Conservation (phyloP, 2,888 invertebrate genomes). For the Andrena trimmerana region DNA sequence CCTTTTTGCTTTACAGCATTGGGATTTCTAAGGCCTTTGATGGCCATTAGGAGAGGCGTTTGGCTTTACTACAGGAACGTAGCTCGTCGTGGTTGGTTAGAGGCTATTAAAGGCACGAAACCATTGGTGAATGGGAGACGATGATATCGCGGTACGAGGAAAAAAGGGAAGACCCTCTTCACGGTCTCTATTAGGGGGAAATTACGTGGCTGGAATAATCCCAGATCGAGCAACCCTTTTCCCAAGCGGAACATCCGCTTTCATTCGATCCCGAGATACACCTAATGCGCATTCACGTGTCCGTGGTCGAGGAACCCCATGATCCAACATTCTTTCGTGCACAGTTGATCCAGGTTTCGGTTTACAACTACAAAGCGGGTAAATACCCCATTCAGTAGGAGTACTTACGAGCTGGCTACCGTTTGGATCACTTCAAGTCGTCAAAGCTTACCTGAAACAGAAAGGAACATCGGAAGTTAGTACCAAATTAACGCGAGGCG, state of each 20-base stretch:
- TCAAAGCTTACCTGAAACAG: slow-evolving; percentile 64
- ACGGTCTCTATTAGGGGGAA: slow-evolving; percentile 39
- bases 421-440: background rate
- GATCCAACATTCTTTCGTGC: background rate
- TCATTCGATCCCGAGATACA: slow-evolving; percentile 24
- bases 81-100: background rate
- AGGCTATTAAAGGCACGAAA: background rate
- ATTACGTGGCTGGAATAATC: slow-evolving; percentile 56
- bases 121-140: slow-evolving; percentile 22
- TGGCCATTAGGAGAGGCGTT: background rate
- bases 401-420: no score
- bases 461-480: slow-evolving; percentile 11
- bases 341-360: no score
- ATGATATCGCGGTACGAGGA: slow-evolving; percentile 40
- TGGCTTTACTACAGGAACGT: background rate
- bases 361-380: no score
- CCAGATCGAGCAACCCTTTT: slow-evolving; percentile 33
- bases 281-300: slow-evolving; percentile 19
- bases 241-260: slow-evolving; percentile 11
- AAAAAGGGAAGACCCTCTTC: slow-evolving; percentile 5
- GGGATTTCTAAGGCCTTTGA: background rate
- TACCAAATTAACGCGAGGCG: background rate
- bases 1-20: background rate
- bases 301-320: background rate
- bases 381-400: no score